Conservation (phyloP, 2,888 invertebrate genomes). For the Cephonodes hylas region DNA sequence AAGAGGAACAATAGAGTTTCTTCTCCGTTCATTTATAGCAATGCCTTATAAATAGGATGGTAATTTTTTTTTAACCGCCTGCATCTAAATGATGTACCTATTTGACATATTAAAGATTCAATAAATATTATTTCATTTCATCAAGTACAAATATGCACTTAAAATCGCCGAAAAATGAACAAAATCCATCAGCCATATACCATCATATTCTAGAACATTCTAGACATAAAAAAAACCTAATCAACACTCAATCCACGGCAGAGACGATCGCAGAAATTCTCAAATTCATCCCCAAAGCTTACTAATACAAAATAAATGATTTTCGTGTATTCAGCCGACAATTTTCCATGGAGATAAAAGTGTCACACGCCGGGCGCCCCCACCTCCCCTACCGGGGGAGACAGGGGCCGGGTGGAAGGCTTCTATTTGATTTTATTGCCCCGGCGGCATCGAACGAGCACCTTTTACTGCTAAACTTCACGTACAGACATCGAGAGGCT, state of each 20-base stretch:
- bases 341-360: constrained; percentile 22
- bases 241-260: not conserved
- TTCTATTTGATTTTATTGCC: constrained; percentile 63
- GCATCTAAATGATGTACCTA: no score
- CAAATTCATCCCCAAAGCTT: not conserved
- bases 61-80: no score
- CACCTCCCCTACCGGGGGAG: constrained; percentile 16
- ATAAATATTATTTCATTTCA: no score
- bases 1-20: no score
- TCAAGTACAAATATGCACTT: no score
- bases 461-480: constrained; percentile 47
- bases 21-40: no score
- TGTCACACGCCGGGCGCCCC: constrained; percentile 24
- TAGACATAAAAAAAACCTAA: not conserved
- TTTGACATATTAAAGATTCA: no score
- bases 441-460: constrained; percentile 23
- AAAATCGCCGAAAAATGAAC: not conserved
- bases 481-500: constrained; percentile 15
- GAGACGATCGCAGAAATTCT: not conserved
- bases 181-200: not conserved
- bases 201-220: not conserved
- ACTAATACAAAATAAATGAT: constrained; percentile 9
- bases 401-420: constrained; percentile 23
- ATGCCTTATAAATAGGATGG: no score
- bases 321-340: constrained; percentile 5